Conservation (phyloP, 2,888 invertebrate genomes). For the Abscondita cerata region DNA sequence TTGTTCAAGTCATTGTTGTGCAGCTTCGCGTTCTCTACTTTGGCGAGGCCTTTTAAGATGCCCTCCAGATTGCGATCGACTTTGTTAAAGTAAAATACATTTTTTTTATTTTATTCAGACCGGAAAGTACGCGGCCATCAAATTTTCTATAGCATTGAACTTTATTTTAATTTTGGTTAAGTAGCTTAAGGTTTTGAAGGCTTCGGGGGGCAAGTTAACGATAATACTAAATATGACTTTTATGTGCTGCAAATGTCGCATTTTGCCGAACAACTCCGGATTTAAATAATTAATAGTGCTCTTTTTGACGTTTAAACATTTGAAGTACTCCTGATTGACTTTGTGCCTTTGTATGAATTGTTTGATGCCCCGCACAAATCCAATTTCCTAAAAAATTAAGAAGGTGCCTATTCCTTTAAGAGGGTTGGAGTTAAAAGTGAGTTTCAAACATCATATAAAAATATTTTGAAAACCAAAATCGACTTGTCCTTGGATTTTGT, state of each 20-base stretch:
- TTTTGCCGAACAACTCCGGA: conserved; percentile 15
- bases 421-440: too few relatives aligned
- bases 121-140: conserved; percentile 6
- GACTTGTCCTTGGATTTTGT: too few relatives aligned
- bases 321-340: conserved; percentile 19
- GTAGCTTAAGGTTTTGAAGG: conserved; percentile 3
- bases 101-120: conserved; percentile 4
- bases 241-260: conserved; percentile 12
- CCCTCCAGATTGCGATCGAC: conserved; percentile 7
- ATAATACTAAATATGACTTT: conserved; percentile 19
- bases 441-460: too few relatives aligned
- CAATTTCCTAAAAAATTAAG: too few relatives aligned
- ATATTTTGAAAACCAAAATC: too few relatives aligned
- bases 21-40: conserved; percentile 5
- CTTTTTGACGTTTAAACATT: conserved; percentile 21
- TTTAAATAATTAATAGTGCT: conserved; percentile 19
- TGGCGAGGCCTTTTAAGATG: conserved; percentile 10
- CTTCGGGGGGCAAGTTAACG: conserved; percentile 10
- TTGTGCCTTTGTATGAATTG: conserved; percentile 14
- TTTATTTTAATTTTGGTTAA: conserved; percentile 22
- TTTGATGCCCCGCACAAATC: conserved; percentile 14
- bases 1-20: conserved; percentile 14
- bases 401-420: too few relatives aligned
- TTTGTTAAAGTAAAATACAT: conserved; percentile 19
- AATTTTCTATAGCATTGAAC: conserved; percentile 19